phyloP scores from a whole-genome alignment of 2,888 invertebrate genomes.

The Tenthredo distinguenda region DNA sequence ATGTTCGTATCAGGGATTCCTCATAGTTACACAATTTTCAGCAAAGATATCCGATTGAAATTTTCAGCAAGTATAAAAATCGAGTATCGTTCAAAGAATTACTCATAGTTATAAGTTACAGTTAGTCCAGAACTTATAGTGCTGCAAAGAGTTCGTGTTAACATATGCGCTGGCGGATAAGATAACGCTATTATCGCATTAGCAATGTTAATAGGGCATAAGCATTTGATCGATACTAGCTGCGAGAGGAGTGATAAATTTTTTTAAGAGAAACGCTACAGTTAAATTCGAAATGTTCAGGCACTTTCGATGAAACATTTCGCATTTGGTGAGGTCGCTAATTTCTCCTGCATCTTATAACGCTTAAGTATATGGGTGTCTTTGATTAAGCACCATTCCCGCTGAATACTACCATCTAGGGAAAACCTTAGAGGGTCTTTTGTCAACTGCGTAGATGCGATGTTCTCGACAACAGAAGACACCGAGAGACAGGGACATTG shows the following conservation, averaged over 20 bases:
- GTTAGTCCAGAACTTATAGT: background rate
- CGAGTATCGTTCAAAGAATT: background rate
- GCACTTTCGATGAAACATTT: background rate
- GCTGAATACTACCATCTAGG: background rate
- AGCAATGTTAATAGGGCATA: slow-evolving; percentile 36
- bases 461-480: slow-evolving; percentile 35
- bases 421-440: slow-evolving; percentile 13
- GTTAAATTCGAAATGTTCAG: background rate
- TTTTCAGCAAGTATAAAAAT: background rate
- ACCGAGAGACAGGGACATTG: slow-evolving; percentile 12
- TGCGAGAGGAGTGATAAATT: background rate
- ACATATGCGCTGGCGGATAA: slow-evolving; percentile 34
- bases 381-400: slow-evolving; percentile 7
- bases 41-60: background rate
- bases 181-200: slow-evolving; percentile 37
- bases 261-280: background rate
- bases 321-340: background rate
- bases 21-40: background rate
- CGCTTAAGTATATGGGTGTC: background rate
- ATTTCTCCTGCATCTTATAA: background rate
- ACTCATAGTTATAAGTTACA: background rate
- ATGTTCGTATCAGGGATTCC: background rate
- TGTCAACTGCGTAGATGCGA: slow-evolving; percentile 28
- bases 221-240: slow-evolving; percentile 32
- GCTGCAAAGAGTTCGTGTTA: slow-evolving; percentile 22